Evolutionary conservation across 2,888 invertebrate genomes (phyloP), one percentile per base, ranked within the genome.

Genomic region (Alloscopus bannaensis): DNA sequence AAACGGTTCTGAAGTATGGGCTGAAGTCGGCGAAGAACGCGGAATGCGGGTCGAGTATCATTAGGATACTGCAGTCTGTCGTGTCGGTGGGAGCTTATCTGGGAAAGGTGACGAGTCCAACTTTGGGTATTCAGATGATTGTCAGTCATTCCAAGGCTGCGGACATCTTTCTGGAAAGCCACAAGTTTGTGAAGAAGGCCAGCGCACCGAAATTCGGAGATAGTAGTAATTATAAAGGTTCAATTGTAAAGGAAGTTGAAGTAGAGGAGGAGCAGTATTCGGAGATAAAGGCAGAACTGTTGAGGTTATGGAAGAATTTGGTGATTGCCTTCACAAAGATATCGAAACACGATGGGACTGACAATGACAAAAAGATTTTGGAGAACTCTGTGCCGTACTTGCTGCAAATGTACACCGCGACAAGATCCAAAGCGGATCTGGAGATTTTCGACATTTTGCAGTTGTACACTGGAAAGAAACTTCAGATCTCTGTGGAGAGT

Each of bases 41-140:
- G 11, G 24, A 66, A n/a, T 31, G 59, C 28, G 82, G 80, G 0
- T 11, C 31, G 1, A 1, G 4, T 1, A 22, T 80, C 3, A 60
- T 80, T 22, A 62, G 59, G 4, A 73, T 82, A 16, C 11, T 82
- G 1, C 42, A 40, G n/a, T 22, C 31, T 6, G 26, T 82, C 2
- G 64, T 72, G 26, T 59, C 55, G 8, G 50, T 73, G 1, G 64
- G 36, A 1, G 70, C 45, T 6, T n/a, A 29, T 3, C 40, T 11
- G 1, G 79, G 79, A 6, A 20, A 13, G 22, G 62, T 80, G n/a
- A 22, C 26, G 2, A 64, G 40, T 57, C 82, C 82, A 11, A 65
- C 80, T 2, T n/a, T 72, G 20, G 82, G 82, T 22, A 82, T 82
- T 52, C 82, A 82, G 40, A 82, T 82, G 82, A 76, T 82, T 42